Conservation (phyloP, 2,113 vertebrate species). For the Acanthisitta chloris region DNA sequence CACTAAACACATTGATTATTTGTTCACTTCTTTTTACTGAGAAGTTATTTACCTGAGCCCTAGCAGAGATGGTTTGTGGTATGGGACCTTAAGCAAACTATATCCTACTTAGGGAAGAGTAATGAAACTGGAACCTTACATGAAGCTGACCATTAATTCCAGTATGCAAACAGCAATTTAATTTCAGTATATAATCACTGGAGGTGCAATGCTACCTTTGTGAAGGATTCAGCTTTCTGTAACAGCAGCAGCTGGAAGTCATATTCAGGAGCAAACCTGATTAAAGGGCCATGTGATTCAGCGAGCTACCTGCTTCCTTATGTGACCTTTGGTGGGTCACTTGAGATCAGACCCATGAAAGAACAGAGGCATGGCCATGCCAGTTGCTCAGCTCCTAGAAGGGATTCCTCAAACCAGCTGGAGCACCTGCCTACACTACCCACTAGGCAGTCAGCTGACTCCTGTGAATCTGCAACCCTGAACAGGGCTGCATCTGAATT, state of each 20-base stretch:
- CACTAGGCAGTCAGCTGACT: background rate
- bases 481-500: background rate
- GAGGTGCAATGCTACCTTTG: background rate
- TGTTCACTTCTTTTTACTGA: background rate
- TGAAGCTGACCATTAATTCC: background rate
- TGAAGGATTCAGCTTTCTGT: background rate
- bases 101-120: background rate
- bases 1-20: background rate
- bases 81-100: background rate
- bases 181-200: background rate
- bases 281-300: background rate
- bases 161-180: background rate
- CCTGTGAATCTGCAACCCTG: background rate
- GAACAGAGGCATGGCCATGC: background rate
- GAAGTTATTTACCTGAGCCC: background rate
- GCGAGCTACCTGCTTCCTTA: background rate
- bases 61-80: background rate
- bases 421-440: accelerated
- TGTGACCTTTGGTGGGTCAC: background rate
- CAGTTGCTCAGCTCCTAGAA: background rate
- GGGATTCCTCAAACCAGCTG: background rate
- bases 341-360: background rate
- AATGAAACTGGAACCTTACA: background rate
- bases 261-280: background rate
- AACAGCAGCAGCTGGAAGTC: background rate